These are phyloP conservation scores for Melieria picta DNA, from an alignment of 2,888 invertebrate genomes.

Conservation along the genomic window DNA sequence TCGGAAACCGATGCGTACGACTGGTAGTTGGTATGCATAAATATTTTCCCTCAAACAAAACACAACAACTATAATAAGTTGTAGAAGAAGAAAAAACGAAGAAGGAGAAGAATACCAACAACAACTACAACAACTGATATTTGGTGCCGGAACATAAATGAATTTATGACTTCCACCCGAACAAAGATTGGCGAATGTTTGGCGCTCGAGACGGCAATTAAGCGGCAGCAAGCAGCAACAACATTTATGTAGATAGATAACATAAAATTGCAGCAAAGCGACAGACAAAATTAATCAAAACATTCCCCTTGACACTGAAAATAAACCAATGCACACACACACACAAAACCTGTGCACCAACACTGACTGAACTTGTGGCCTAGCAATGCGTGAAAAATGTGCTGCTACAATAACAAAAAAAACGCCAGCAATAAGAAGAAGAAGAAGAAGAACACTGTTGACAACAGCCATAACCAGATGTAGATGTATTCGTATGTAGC, in stretches of 20 bases:
- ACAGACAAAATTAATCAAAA: conserved; percentile 18
- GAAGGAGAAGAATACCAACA: too few relatives aligned
- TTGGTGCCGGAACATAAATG: too few relatives aligned
- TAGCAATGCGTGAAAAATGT: too few relatives aligned
- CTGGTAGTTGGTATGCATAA: too few relatives aligned
- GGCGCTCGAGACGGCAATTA: background rate
- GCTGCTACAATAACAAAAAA: background rate
- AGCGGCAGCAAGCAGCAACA: background rate
- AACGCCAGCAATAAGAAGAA: too few relatives aligned
- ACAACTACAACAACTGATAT: too few relatives aligned
- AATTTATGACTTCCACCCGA: too few relatives aligned
- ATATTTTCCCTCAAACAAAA: too few relatives aligned
- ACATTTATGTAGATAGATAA: background rate
- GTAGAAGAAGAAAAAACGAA: too few relatives aligned
- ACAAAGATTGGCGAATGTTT: background rate
- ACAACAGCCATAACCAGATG: background rate
- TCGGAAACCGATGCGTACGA: too few relatives aligned
- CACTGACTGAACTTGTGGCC: background rate
- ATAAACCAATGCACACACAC: background rate
- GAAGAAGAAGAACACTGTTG: too few relatives aligned
- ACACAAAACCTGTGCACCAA: background rate
- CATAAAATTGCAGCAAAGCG: background rate
- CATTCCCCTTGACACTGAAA: conserved; percentile 23
- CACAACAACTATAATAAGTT: too few relatives aligned
- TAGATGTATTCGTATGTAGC: background rate